Evolutionary conservation across 2,113 vertebrate species (phyloP), one percentile per base, ranked within the genome.

Genomic region (Cyphomyrus discorhynchus): DNA sequence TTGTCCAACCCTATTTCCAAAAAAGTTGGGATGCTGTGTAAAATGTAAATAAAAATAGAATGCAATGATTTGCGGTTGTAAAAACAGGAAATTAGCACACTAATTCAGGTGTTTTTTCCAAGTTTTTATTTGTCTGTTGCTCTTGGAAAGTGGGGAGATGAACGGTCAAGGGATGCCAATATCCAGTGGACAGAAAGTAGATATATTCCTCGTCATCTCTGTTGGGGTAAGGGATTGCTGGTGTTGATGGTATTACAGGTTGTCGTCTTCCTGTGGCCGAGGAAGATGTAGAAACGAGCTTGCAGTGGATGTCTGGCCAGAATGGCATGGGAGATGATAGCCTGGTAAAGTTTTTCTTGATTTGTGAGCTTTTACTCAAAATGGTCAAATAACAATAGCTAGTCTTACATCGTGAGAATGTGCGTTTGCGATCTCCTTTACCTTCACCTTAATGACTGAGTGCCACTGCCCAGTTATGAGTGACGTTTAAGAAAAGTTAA

Each of bases 311-410:
- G 52, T 74, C 89, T 83, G 15, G 89, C 50, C 88, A 87, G 50
- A 86, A 91, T 13, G 70, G 82, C 82, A 86, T 88, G 31, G 50
- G n/a, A 86, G 27, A 70, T 56, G 42, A 66, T 90, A 89, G 82
- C 87, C 92, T 94, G 93, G 91, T 93, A 94, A 92, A 93, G 83
- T 19, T 62, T 88, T 24, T 53, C 56, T 66, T 66, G 39, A 21
- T 45, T 19, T 62, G 31, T 42, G 35, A 88, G 35, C 21, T 88
- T 62, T 45, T 62, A 62, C 46, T 27, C 24, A 19, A 88, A 88
- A 66, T 62, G 24, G n/a, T 66, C 49, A 35, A 17, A 53, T 21
- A 88, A 46, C 53, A 42, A 13, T 31, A 45, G 39, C 1, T 31
- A 45, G 87, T 10, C 56, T 53, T 87, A 53, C 27, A 49, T 27